Evolutionary conservation across 2,888 invertebrate species (phyloP).

Genomic region (Lacanobia oleracea): DNA sequence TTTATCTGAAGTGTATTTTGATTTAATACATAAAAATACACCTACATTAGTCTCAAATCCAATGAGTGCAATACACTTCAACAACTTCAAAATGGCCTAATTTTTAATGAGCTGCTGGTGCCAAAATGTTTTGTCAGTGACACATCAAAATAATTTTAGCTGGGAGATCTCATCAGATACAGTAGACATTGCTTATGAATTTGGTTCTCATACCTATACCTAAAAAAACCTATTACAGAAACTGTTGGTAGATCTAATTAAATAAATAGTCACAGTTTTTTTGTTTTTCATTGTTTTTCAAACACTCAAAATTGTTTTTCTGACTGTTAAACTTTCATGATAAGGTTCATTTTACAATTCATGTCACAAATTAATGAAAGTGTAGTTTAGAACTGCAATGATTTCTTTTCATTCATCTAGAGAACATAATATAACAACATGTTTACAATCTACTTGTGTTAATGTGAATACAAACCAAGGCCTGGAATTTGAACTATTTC

Average conservation of each 20-base stretch:
- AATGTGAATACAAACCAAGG: constrained; percentile 42
- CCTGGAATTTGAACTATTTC: constrained; percentile 55
- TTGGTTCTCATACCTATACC: not conserved
- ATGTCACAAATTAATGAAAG: not conserved
- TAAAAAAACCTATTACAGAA: not conserved
- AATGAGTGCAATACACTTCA: constrained; percentile 39
- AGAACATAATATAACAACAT: constrained; percentile 18
- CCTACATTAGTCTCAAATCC: constrained; percentile 17
- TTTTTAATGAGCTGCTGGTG: constrained; percentile 64
- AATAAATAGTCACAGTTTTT: too few species aligned
- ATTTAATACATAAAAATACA: constrained; percentile 15
- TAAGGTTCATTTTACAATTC: not conserved
- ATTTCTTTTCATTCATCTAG: not conserved
- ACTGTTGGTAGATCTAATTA: too few species aligned
- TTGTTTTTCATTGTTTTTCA: not conserved
- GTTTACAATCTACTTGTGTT: constrained; percentile 28
- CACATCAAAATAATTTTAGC: constrained; percentile 56
- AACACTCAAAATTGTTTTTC: too few species aligned
- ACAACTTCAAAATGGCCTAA: constrained; percentile 59
- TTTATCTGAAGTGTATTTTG: constrained; percentile 2
- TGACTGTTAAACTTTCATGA: too few species aligned
- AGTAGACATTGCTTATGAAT: constrained; percentile 9
- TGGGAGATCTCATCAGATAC: constrained; percentile 19
- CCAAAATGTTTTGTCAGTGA: constrained; percentile 67
- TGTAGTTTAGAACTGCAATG: not conserved